These are phyloP conservation scores for Allolobophora icterica DNA, from an alignment of 2,888 invertebrate genomes.

Conservation along the genomic window DNA sequence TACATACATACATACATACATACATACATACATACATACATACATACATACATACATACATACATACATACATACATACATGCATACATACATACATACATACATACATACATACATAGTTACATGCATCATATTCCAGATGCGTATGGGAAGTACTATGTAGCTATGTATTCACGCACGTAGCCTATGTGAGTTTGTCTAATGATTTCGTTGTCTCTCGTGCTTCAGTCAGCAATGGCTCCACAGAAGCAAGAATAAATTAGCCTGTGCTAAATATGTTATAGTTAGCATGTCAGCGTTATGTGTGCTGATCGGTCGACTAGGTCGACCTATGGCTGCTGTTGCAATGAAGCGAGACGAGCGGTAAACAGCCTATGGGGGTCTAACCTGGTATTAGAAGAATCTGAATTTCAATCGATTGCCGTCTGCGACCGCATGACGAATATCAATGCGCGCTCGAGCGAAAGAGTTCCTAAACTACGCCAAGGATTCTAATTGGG, in stretches of 20 bases:
- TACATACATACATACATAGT: neutral
- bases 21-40: too few relatives aligned
- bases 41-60: too few relatives aligned
- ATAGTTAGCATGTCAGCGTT: neutral
- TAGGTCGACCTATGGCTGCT: neutral
- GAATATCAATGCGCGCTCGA: neutral
- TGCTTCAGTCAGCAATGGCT: neutral
- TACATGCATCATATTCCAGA: neutral
- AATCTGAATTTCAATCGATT: neutral
- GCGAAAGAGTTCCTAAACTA: neutral
- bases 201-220: neutral
- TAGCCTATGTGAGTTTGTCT: neutral
- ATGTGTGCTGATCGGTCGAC: neutral
- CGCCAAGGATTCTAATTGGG: neutral
- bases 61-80: too few relatives aligned
- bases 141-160: too few relatives aligned
- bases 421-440: slow-evolving; percentile 10
- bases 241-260: neutral
- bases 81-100: neutral
- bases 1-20: too few relatives aligned
- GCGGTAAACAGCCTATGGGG: slow-evolving; percentile 10
- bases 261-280: neutral
- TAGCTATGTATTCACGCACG: too few relatives aligned
- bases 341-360: neutral
- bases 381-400: slow-evolving; percentile 11